Base-by-base conservation (phyloP, 2,888 invertebrate species). In the Tanypteryx hageni region DNA sequence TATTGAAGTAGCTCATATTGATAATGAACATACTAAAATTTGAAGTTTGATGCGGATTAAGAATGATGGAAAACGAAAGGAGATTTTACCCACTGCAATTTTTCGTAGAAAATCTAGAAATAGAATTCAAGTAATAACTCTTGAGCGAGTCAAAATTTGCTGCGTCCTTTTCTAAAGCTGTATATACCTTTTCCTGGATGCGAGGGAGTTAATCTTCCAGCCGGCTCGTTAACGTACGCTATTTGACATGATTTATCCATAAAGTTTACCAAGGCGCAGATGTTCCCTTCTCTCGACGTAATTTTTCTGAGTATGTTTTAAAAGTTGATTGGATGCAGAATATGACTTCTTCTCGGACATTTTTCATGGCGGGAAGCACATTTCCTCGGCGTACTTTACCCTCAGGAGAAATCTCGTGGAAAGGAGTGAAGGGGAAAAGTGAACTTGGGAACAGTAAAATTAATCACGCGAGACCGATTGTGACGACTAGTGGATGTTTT, bases 271-370 rank as follows among this genome's bases (percentile, higher is more conserved):
- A 11, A 27, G 76, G 76, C 76, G 76, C 76, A 76, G 76, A 76
- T 76, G 76, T 27, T 22, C 76, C 76, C 22, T 76, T 76, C 22
- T 76, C 76, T 76, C 76, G 27, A 27, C 27, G 22, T 76, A 76
- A 76, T 76, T 76, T 76, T 76, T 76, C 13, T 27, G 76, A 76
- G 27, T 76, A 76, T 76, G 76, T 76, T 76, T 76, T 76, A 76
- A 27, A 44, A 27, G 22, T 27, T 22, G 76, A 76, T 76, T 76
- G 22, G 76, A 76, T 76, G 76, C 76, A 76, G 22, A 76, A 27
- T 27, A 76, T 27, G 76, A 76, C 76, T 76, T 76, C 27, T 76
- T 27, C 76, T 27, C 27, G 76, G 22, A 76, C 27, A 76, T 27
- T 76, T 76, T 76, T 44, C 16, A 13, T 14, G 13, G 27, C 22